Evolutionary conservation across 2,888 invertebrate species (phyloP).

Genomic region (Dione vanillae): DNA sequence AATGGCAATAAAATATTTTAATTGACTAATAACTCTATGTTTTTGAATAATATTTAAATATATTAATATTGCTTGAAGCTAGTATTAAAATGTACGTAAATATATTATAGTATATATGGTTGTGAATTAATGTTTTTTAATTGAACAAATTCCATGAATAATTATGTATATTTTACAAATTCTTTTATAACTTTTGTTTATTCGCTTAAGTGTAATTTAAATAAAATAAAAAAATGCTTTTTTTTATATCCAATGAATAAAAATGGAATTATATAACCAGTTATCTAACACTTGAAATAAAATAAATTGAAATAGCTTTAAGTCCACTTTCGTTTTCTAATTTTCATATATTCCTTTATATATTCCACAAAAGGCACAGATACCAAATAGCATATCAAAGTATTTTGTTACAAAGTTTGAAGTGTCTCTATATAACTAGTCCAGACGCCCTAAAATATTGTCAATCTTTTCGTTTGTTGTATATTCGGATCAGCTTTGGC

Average conservation of each 20-base stretch:
- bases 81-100: neutral
- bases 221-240: too few species aligned
- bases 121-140: too few species aligned
- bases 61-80: neutral
- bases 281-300: too few species aligned
- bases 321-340: too few species aligned
- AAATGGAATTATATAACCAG: too few species aligned
- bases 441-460: constrained; percentile 1
- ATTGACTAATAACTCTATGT: constrained; percentile 1
- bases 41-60: neutral
- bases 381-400: too few species aligned
- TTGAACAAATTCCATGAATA: neutral
- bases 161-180: neutral
- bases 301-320: too few species aligned
- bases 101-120: neutral
- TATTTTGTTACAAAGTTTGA: neutral
- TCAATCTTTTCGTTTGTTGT: constrained; percentile 2
- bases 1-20: constrained; percentile 1
- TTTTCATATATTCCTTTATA: too few species aligned
- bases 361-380: too few species aligned
- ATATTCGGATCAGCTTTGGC: constrained; percentile 5
- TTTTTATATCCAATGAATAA: too few species aligned
- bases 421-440: neutral
- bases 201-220: too few species aligned
- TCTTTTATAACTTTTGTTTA: too few species aligned